Evolutionary conservation across 1,140 invertebrate genomes (phyloP), one percentile per base, ranked within the genome.

Genomic region (Achatina immaculata): DNA sequence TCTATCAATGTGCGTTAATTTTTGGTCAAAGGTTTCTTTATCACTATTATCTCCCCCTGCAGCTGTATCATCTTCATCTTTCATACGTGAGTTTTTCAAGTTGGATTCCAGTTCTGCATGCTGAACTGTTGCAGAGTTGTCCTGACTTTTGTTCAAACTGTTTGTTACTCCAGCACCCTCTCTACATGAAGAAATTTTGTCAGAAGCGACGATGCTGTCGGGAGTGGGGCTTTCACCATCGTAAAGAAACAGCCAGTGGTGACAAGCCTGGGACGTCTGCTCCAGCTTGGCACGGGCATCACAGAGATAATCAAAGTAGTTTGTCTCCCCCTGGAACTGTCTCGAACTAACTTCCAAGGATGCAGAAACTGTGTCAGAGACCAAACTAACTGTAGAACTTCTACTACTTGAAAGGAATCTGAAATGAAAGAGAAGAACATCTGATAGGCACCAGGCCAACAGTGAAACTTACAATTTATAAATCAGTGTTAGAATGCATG

Each of bases 231-330:
- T 91, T 74, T 93, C 92, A n/a, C 93, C 94, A 87, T 95, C 94
- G 86, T 96, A 97, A 31, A 92, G 93, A 80, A 93, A 94, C 16
- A 93, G 94, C 97, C 97, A 98, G 69, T 92, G 92, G 0, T 90
- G 87, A 86, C 95, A 97, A 0, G 95, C 95, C 21, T 93, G 90
- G 68, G 93, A 93, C 90, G 95, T 95, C 11, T 93, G 92, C 36
- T 93, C 92, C 48, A 98, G 95, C 88, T 94, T 94, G 84, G 94
- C 93, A 81, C 95, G 92, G 0, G 96, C 96, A 88, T 96, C 96
- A 86, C 94, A 94, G n/a, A 98, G 92, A 85, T 93, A 92, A 45
- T 93, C 90, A 36, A 90, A 83, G 83, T 92, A 93, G 76, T 82
- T 84, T 19, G 87, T 88, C 66, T 90, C 86, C 81, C 82, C 82